phyloP scores from a whole-genome alignment of 2,888 invertebrate species.

The Andrena minutula region DNA sequence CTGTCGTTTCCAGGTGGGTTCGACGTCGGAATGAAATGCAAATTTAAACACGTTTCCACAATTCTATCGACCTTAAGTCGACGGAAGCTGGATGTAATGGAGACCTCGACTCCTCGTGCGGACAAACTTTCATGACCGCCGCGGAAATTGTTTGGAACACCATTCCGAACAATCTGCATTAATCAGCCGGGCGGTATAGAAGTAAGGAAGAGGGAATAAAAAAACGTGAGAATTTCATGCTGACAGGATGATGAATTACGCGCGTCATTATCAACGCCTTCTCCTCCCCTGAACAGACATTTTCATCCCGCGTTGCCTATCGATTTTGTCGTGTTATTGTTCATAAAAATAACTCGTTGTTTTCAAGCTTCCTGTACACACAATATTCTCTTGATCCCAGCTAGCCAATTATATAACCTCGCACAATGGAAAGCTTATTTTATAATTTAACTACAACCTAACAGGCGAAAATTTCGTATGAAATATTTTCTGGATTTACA shows the following conservation, averaged over 20 bases:
- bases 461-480: too few species aligned
- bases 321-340: conserved; percentile 32
- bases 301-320: conserved; percentile 31
- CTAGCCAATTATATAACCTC: too few species aligned
- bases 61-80: conserved; percentile 66
- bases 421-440: too few species aligned
- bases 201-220: not conserved
- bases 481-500: too few species aligned
- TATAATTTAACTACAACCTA: too few species aligned
- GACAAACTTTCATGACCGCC: conserved; percentile 52
- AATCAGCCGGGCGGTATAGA: conserved; percentile 27
- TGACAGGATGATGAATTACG: conserved; percentile 31
- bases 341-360: conserved; percentile 31
- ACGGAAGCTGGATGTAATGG: conserved; percentile 59
- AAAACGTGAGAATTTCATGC: not conserved
- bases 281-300: conserved; percentile 22
- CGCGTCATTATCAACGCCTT: conserved; percentile 41
- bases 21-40: conserved; percentile 71
- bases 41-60: conserved; percentile 73
- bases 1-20: conserved; percentile 34
- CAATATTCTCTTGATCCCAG: not conserved
- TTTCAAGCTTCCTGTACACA: not conserved
- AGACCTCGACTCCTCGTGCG: conserved; percentile 62
- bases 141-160: conserved; percentile 58
- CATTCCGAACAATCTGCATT: conserved; percentile 45